phyloP scores from a whole-genome alignment of 2,113 vertebrate genomes.

The Coturnix japonica region DNA sequence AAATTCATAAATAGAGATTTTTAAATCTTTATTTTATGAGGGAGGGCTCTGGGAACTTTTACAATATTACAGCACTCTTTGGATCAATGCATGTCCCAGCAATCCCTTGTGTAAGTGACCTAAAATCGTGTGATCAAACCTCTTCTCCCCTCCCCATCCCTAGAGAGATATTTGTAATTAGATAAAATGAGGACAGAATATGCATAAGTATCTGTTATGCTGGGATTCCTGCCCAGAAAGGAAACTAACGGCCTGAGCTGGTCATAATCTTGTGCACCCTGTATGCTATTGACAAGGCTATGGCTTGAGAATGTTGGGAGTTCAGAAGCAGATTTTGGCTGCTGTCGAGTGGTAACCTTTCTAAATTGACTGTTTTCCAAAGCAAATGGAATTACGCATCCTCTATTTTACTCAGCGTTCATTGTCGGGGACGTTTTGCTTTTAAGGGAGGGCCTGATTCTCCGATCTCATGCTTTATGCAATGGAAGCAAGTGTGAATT shows the following conservation, averaged over 20 bases:
- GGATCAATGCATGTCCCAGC: constrained; percentile 61
- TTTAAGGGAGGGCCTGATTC: constrained; percentile 9
- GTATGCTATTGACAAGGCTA: constrained; percentile 55
- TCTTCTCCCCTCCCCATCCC: constrained; percentile 66
- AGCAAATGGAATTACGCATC: constrained; percentile 23
- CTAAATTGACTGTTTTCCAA: constrained; percentile 48
- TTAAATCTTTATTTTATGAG: neutral
- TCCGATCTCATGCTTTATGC: neutral
- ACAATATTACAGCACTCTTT: constrained; percentile 21
- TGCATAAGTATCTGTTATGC: constrained; percentile 79
- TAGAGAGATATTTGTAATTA: constrained; percentile 78
- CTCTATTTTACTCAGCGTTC: constrained; percentile 22
- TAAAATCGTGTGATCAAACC: constrained; percentile 75
- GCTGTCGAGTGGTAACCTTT: constrained; percentile 43
- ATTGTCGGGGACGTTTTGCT: neutral
- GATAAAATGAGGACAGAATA: constrained; percentile 81
- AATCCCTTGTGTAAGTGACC: constrained; percentile 71
- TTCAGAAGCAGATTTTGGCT: constrained; percentile 31
- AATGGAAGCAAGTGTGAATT: constrained; percentile 19
- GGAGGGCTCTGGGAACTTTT: constrained; percentile 48
- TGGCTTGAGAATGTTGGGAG: neutral
- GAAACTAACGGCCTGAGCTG: constrained; percentile 67
- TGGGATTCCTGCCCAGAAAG: constrained; percentile 80
- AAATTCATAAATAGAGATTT: constrained; percentile 2
- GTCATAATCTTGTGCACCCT: constrained; percentile 62